Evolutionary conservation across 1,140 invertebrate genomes (phyloP).

Genomic region (Diprion similis): DNA sequence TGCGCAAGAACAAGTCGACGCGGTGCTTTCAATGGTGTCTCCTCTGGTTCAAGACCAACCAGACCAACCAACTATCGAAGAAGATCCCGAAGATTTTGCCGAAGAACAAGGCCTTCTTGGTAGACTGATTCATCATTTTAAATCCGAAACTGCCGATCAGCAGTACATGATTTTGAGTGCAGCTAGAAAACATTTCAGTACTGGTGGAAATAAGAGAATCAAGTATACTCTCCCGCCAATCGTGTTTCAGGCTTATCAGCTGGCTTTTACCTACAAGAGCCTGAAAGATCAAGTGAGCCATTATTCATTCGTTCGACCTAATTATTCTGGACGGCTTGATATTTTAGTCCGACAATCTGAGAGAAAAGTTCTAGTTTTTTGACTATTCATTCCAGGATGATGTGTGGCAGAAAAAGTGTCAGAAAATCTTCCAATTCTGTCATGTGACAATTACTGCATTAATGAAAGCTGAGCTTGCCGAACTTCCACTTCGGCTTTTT

Average conservation of each 20-base stretch:
- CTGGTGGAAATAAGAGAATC: slow-evolving; percentile 87
- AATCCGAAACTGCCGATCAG: slow-evolving; percentile 85
- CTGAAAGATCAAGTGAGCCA: slow-evolving; percentile 73
- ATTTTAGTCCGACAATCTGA: background rate
- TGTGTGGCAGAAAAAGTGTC: slow-evolving; percentile 98
- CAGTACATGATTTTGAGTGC: slow-evolving; percentile 91
- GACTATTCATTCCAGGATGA: slow-evolving; percentile 74
- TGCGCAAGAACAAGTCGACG: slow-evolving; percentile 86
- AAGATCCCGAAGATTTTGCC: slow-evolving; percentile 94
- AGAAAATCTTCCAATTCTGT: slow-evolving; percentile 98
- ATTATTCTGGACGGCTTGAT: slow-evolving; percentile 4
- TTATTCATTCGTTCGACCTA: background rate
- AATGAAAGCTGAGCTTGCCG: slow-evolving; percentile 92
- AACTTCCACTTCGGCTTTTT: slow-evolving; percentile 91
- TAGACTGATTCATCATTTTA: slow-evolving; percentile 90
- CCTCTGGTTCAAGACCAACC: slow-evolving; percentile 88
- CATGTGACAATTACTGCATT: slow-evolving; percentile 93
- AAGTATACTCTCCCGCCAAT: slow-evolving; percentile 94
- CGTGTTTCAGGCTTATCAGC: slow-evolving; percentile 92
- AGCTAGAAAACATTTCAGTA: slow-evolving; percentile 89
- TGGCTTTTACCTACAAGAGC: slow-evolving; percentile 86
- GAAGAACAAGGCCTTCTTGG: slow-evolving; percentile 94
- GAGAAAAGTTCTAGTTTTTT: slow-evolving; percentile 12
- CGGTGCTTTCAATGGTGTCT: slow-evolving; percentile 81
- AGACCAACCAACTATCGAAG: slow-evolving; percentile 72